Evolutionary conservation across 2,797 vertebrate genomes (phyloP), one percentile per base, ranked within the genome.

Genomic region (Syngnathus acus): DNA sequence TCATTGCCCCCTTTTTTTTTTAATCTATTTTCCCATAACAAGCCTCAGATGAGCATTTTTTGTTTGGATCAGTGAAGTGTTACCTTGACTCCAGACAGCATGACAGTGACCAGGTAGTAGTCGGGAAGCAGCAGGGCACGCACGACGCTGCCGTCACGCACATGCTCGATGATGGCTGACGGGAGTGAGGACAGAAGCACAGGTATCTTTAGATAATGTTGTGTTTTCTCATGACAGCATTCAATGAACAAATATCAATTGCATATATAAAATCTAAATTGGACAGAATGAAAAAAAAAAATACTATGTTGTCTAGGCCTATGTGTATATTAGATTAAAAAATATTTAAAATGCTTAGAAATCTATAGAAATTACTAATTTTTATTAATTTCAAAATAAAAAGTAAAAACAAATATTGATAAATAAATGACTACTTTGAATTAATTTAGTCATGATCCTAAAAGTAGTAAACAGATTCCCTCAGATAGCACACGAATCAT

Each of bases 71-170:
- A 57, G 26, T 57, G 23, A 57, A 57, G 23, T 37, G 17, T 91
- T 90, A 98, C 97, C 95, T 98, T 99, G 68, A 99, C 76, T 77
- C 95, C 96, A 37, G 97, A 98, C 70, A 99, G 90, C 96, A 99
- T 97, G 74, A 98, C 94, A 0, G 96, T 99, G 59, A 99, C 95
- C 90, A 98, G 87, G 89, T 98, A 94, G 86, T 92, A 79, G 77
- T 97, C 95, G 0, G 96, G 97, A 32, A 99, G 94, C n/a, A 98
- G 93, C 68, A 98, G 89, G 43, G 96, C 95, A 78, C 96, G 91
- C 61, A 98, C 94, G 66, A 97, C 93, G 3, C 95, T 95, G 77
- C 96, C 97, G 0, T 98, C 96, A 58, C 97, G 91, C 64, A 98
- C 96, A 0, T 98, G 97, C 75, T 99, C 97, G 47, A 99, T 98